Evolutionary conservation across 2,888 invertebrate species (phyloP), one percentile per base, ranked within the genome.

Genomic region (Pemphredon lugubris): DNA sequence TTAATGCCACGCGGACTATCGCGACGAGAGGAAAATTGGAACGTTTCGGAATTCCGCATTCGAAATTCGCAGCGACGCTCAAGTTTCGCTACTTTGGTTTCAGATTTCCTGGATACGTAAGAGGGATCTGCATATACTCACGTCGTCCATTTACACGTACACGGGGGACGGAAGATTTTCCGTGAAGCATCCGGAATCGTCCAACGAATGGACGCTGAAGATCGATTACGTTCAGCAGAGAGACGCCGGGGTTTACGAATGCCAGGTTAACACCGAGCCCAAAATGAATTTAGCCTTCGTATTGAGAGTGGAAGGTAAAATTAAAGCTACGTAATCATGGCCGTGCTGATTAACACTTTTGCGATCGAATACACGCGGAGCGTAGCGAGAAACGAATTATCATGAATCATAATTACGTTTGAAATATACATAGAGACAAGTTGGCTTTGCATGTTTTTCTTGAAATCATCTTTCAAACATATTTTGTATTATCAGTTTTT

Each of bases 261-360:
- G 96, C 85, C 96, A 96, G 92, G 95, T 96, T 81, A 96, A 96
- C 90, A 96, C 96, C 0, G 96, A 96, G 88, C 96, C 96, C 16
- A 96, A 96, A 90, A 95, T 96, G 89, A 96, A 96, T 90, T 93
- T 96, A 92, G 96, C 96, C 44, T 93, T 96, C 84, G 90, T 93
- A 86, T 92, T 96, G 65, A 93, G 93, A 84, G 95, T 96, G 57
- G 95, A 96, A 93, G 96, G 96, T 96, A 91, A 91, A 89, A 75
- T 61, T 48, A 18, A 44, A 18, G 13, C 48, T 30, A n/a, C 37
- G 5, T 34, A 47, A 18, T 55, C 16, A n/a, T 59, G 51, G 14
- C 30, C 9, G 9, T 37, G 11, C 9, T 58, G 73, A 58, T 67
- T 32, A 50, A 66, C 54, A 60, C 66, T 73, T 44, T 58, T 53